A percentile compares a stretch with the other conserved stretches of the same genome.
Evolutionary conservation across 2,888 invertebrate species (phyloP).

Genomic region (Mythimna albipuncta): DNA sequence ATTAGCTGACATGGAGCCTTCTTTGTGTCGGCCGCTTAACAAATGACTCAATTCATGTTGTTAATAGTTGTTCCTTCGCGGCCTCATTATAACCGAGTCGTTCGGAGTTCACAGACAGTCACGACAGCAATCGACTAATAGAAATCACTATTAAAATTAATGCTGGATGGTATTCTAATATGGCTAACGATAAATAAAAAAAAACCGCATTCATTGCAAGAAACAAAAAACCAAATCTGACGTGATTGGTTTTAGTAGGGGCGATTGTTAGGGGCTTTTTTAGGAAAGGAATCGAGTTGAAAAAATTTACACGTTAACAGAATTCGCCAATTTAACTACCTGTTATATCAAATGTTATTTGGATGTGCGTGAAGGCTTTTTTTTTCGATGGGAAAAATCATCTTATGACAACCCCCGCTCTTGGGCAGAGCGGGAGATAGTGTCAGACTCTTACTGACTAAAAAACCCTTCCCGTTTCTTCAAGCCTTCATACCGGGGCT

Average conservation of each 20-base stretch:
- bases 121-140: slow-evolving; percentile 70
- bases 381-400: no score
- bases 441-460: no score
- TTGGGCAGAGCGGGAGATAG: no score
- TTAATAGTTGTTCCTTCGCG: slow-evolving; percentile 81
- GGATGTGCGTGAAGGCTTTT: background rate
- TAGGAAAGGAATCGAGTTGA: background rate
- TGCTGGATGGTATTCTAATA: slow-evolving; percentile 47
- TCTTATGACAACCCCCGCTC: no score
- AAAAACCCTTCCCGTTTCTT: no score
- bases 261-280: slow-evolving; percentile 7
- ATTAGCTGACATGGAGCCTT: slow-evolving; percentile 86
- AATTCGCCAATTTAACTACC: background rate
- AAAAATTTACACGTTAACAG: background rate
- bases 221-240: slow-evolving; percentile 12
- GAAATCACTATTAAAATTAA: slow-evolving; percentile 58
- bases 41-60: slow-evolving; percentile 88
- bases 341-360: background rate
- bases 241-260: slow-evolving; percentile 17
- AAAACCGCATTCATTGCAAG: slow-evolving; percentile 5
- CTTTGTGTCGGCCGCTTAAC: slow-evolving; percentile 86
- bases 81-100: slow-evolving; percentile 75
- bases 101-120: slow-evolving; percentile 74
- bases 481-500: no score
- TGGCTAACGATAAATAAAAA: slow-evolving; percentile 20